Evolutionary conservation across 2,797 vertebrate genomes (phyloP), one percentile per base, ranked within the genome.

Genomic region (Threskiornis aethiopicus): DNA sequence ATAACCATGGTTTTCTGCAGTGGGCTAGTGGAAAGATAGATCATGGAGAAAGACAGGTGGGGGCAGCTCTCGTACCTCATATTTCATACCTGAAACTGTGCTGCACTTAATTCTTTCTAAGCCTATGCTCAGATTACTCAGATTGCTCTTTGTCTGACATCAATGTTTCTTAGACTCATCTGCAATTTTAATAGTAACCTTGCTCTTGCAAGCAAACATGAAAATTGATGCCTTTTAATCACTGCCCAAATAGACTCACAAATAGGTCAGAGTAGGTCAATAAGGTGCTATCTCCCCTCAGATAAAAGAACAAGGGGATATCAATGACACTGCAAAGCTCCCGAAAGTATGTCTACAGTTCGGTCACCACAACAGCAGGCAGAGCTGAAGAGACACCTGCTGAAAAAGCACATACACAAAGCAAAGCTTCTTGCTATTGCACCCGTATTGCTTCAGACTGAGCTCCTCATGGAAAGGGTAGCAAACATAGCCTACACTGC

Each of bases 171-270:
- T 66, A 86, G 71, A 42, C 69, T 80, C 4, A 1, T 22, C 57
- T 86, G 57, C 21, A 80, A 19, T 71, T 92, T 85, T 58, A 93
- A 80, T 87, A 57, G 31, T 66, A 91, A 58, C 41, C 47, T 70
- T 73, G 39, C 16, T 90, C 59, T 85, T 94, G n/a, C 78, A 85
- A 85, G 41, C 22, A 73, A 94, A 93, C 55, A 61, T 78, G 69
- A 78, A 85, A 93, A 93, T 31, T 54, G 61, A 69, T 88, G 79
- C 52, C 52, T 84, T 87, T 89, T 78, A 93, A 91, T 88, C 49
- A 31, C 35, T 83, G 51, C 29, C 52, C 71, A 83, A 42, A 69
- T 11, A 89, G 84, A 72, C 39, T 69, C 71, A 70, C 78, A 83
- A 85, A 64, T 21, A 49, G 90, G 44, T 39, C 84, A 89, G n/a